Percentiles rank a stretch among this genome's conserved stretches.
Conservation (phyloP, 1,140 invertebrate species). For the Drosophila subpulchrella region DNA sequence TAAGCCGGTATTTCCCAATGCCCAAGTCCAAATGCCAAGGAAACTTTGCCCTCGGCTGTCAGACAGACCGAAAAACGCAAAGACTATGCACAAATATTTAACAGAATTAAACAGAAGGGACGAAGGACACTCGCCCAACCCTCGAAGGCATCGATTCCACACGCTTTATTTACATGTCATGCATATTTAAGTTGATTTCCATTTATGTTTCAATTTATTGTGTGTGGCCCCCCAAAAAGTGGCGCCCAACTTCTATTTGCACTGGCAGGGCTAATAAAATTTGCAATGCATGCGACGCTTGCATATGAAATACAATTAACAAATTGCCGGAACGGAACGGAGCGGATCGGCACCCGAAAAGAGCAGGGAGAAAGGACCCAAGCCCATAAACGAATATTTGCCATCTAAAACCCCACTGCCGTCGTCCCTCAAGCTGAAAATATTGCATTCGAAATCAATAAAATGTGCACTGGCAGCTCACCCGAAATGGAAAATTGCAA, state of each 20-base stretch:
- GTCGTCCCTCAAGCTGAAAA: constrained; percentile 23
- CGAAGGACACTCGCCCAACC: not conserved
- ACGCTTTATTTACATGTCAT: constrained; percentile 60
- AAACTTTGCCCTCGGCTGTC: constrained; percentile 6
- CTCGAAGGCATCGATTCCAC: constrained; percentile 26
- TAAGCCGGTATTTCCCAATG: not conserved
- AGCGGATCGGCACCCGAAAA: not conserved
- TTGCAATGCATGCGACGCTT: constrained; percentile 53
- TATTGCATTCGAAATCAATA: constrained; percentile 60
- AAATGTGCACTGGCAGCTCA: constrained; percentile 53
- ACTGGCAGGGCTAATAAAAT: constrained; percentile 51
- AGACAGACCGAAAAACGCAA: not conserved
- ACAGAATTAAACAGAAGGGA: constrained; percentile 11
- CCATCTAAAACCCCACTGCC: not conserved
- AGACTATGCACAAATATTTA: constrained; percentile 31
- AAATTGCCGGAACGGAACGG: constrained; percentile 43
- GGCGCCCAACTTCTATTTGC: constrained; percentile 32
- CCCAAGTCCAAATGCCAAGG: not conserved
- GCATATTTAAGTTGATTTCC: constrained; percentile 77
- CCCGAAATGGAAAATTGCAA: constrained; percentile 53
- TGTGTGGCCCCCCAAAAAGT: not conserved
- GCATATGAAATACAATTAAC: constrained; percentile 71
- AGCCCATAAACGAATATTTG: not conserved
- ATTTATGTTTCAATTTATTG: constrained; percentile 70
- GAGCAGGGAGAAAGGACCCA: constrained; percentile 2